Evolutionary conservation across 1,140 invertebrate genomes (phyloP).

Genomic region (Anagrus nilaparvatae): DNA sequence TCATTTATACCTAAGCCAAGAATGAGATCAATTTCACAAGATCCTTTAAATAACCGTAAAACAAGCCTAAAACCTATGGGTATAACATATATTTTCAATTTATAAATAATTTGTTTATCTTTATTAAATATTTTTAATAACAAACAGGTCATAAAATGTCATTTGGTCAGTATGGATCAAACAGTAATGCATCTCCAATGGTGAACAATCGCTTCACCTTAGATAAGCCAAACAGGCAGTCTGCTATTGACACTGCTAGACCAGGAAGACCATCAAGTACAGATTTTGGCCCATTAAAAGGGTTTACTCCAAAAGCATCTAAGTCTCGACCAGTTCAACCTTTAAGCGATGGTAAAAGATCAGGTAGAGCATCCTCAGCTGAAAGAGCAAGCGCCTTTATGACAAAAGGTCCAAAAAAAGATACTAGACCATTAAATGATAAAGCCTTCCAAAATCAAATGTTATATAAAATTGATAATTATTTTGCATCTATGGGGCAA

Average conservation of each 20-base stretch:
- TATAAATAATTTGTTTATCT: background rate
- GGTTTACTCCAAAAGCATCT: slow-evolving; percentile 11
- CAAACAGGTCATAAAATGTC: slow-evolving; percentile 12
- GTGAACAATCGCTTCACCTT: slow-evolving; percentile 11
- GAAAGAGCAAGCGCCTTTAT: slow-evolving; percentile 24
- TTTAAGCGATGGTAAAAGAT: slow-evolving; percentile 8
- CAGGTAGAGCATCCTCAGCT: slow-evolving; percentile 25
- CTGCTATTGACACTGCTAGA: slow-evolving; percentile 4
- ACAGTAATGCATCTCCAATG: slow-evolving; percentile 9
- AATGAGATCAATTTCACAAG: slow-evolving; percentile 22
- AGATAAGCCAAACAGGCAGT: slow-evolving; percentile 8
- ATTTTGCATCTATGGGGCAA: slow-evolving; percentile 22
- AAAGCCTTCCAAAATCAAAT: slow-evolving; percentile 30
- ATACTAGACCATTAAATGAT: slow-evolving; percentile 30
- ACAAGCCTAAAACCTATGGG: slow-evolving; percentile 21
- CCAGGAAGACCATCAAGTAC: slow-evolving; percentile 4
- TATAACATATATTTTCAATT: background rate
- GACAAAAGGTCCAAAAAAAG: slow-evolving; percentile 25
- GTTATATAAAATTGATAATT: slow-evolving; percentile 30
- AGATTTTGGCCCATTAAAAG: slow-evolving; percentile 11
- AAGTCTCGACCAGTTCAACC: slow-evolving; percentile 6
- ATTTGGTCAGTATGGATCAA: slow-evolving; percentile 7
- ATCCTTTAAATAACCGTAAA: slow-evolving; percentile 19
- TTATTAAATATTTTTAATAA: slow-evolving; percentile 5
- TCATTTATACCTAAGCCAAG: slow-evolving; percentile 30